phyloP scores from a whole-genome alignment of 2,113 vertebrate species.

The Hydropotes inermis region DNA sequence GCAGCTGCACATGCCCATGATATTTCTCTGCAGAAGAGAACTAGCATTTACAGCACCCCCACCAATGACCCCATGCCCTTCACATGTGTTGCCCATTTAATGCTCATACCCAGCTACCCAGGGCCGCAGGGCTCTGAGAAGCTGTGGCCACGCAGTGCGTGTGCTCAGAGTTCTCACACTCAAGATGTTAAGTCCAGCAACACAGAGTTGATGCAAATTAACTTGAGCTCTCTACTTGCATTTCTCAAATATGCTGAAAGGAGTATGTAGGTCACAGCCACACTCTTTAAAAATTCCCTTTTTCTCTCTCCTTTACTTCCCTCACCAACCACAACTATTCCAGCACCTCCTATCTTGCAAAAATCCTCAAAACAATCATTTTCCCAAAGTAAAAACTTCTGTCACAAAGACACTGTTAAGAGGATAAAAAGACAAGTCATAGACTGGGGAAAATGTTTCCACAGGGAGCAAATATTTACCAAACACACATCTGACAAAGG shows the following conservation, averaged over 20 bases:
- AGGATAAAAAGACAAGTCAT: not conserved
- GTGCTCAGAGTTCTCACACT: not conserved
- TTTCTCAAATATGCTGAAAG: not conserved
- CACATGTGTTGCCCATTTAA: not conserved
- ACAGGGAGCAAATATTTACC: not conserved
- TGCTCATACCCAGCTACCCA: not conserved
- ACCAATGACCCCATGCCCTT: not conserved
- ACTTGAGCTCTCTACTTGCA: not conserved
- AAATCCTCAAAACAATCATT: not conserved
- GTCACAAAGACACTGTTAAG: not conserved
- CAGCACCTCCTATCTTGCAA: not conserved
- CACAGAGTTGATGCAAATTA: not conserved
- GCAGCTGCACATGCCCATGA: fast-evolving
- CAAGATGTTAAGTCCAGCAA: not conserved
- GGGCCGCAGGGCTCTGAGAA: not conserved
- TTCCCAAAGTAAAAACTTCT: not conserved
- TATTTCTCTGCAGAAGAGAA: not conserved
- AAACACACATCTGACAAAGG: not conserved
- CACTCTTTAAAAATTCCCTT: not conserved
- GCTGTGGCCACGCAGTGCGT: not conserved
- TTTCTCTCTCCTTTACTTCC: not conserved
- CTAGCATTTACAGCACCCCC: not conserved
- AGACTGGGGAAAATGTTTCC: not conserved
- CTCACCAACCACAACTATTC: not conserved
- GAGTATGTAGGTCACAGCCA: not conserved